Base-by-base conservation (phyloP, 2,113 vertebrate species). In the Tyrannus savana region DNA sequence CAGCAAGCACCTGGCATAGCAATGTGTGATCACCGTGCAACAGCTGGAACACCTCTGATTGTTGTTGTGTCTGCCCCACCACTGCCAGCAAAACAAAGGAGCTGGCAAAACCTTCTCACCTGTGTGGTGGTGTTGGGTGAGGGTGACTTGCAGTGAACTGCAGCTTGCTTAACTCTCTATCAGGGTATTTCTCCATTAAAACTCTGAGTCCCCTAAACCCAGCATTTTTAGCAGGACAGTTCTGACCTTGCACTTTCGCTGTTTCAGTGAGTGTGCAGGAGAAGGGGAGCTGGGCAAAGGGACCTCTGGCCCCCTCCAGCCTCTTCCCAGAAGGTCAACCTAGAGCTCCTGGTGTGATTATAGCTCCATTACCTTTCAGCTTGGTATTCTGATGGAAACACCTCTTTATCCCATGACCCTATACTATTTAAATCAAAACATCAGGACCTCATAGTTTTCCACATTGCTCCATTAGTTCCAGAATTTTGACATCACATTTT, bases 231-330 rank as follows among this genome's bases (percentile, higher is more conserved):
- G 23, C 19, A 41, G 16, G 14, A 50, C 22, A 53, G 5, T 62
- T 66, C 73, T 75, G 24, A n/a, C 53, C 46, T 81, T 47, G 19
- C 6, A 4, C 39, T 73, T 79, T 64, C 44, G 47, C 28, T 80
- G 39, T 49, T 60, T 28, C 28, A 53, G 8, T 0, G 2, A 35
- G 19, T 3, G 42, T 52, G 41, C 21, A 37, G 39, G 44, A 28
- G 21, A 2, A 0, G 0, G 2, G 10, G 4, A 80, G 33, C 12
- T 66, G 25, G 41, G 24, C 27, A 68, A 47, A 42, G 55, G 58
- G 62, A 44, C 14, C 2, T 42, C 12, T 7, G 35, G 37, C 11
- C 3, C 4, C 21, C 6, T 71, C 17, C 18, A 59, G 30, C 25
- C 17, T 44, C n/a, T 24, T 84, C 19, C 14, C 1, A 2, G 37